Evolutionary conservation across 2,113 vertebrate species (phyloP).

Genomic region (Kryptolebias marmoratus): DNA sequence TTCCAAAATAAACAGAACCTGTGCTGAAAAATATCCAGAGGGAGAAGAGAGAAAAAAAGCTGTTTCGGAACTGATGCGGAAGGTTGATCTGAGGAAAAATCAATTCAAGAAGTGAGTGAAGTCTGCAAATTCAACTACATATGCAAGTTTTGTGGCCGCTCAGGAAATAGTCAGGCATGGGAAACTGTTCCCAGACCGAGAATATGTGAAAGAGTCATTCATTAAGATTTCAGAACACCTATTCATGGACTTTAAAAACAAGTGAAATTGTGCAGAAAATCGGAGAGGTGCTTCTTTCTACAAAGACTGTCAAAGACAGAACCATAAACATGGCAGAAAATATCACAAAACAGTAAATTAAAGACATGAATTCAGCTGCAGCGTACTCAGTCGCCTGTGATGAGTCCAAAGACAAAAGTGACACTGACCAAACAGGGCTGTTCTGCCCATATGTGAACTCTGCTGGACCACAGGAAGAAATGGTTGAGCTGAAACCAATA

Average conservation of each 20-base stretch:
- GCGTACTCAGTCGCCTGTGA: neutral
- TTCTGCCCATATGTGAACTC: neutral
- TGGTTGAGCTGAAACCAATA: neutral
- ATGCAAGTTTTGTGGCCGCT: neutral
- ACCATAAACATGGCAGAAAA: neutral
- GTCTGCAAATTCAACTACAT: constrained; percentile 11
- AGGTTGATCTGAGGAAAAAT: constrained; percentile 1
- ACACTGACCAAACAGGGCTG: neutral
- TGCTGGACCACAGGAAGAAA: neutral
- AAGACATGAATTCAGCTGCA: neutral
- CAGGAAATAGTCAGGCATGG: neutral
- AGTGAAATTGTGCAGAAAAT: too few relatives aligned
- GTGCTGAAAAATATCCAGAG: neutral
- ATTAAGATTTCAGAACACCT: too few relatives aligned
- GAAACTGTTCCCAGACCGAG: constrained; percentile 4
- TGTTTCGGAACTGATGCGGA: constrained; percentile 2
- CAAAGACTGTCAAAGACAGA: too few relatives aligned
- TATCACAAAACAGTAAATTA: neutral
- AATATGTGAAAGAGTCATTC: too few relatives aligned
- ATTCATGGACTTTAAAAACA: too few relatives aligned
- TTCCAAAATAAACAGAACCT: neutral
- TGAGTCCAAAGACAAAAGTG: neutral
- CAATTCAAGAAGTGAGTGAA: constrained; percentile 4
- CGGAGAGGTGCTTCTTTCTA: too few relatives aligned
- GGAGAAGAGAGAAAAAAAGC: neutral